phyloP scores from a whole-genome alignment of 2,797 vertebrate genomes.

The Pyrocephalus nanus region DNA sequence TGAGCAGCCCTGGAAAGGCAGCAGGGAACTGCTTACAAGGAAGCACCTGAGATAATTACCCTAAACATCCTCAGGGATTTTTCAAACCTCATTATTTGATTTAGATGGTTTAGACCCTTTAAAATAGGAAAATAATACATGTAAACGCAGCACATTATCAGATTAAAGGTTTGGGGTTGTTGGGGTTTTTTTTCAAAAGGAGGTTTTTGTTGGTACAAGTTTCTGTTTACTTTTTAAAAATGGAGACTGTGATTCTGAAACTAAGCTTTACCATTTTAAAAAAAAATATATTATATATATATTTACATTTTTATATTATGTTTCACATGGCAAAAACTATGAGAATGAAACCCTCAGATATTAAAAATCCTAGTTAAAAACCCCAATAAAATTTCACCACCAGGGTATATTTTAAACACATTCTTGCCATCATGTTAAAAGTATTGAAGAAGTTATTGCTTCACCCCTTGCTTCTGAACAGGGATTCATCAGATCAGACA shows the following conservation, averaged over 20 bases:
- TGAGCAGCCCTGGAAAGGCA: background rate
- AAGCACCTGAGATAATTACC: constrained; percentile 22
- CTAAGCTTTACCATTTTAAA: background rate
- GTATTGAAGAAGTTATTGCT: background rate
- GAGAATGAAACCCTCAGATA: background rate
- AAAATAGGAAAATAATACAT: background rate
- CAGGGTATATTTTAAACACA: background rate
- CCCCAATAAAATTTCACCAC: background rate
- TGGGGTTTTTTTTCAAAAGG: background rate
- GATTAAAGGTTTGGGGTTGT: background rate
- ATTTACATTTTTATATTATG: background rate
- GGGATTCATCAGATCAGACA: background rate
- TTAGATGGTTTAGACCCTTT: background rate
- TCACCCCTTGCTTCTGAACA: background rate
- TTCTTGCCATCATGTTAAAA: background rate
- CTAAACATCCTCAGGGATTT: constrained; percentile 25
- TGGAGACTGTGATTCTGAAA: background rate
- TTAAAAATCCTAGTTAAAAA: background rate
- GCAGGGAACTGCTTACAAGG: background rate
- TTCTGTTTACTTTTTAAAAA: background rate
- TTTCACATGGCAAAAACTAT: rapidly evolving
- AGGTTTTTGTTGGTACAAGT: background rate
- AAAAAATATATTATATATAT: background rate
- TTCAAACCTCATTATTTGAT: constrained; percentile 22
- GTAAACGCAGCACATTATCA: constrained; percentile 1